Percentiles rank a stretch among this genome's conserved stretches.
phyloP scores from a whole-genome alignment of 2,888 invertebrate genomes.

The Chloroclysta siterata region DNA sequence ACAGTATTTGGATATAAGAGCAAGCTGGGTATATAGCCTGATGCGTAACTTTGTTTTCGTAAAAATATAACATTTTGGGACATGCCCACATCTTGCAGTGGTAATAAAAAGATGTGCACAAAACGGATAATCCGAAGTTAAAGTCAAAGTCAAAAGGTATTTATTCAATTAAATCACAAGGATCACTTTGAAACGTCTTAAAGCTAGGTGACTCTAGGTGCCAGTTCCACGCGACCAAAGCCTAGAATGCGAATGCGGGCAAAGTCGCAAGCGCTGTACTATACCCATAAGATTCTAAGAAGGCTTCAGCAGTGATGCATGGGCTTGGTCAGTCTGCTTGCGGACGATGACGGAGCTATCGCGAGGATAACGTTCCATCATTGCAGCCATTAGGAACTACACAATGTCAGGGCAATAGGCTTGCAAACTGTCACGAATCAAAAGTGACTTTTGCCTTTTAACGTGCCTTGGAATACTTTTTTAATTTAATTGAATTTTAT shows the following conservation, averaged over 20 bases:
- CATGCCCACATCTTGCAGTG: too few species aligned
- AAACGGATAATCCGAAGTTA: not conserved
- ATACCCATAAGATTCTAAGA: constrained; percentile 65
- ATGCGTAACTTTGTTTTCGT: too few species aligned
- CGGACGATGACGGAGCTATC: constrained; percentile 50
- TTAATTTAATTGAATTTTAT: too few species aligned
- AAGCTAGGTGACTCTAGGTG: too few species aligned
- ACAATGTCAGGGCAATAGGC: not conserved
- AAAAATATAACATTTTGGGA: too few species aligned
- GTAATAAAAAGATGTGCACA: not conserved
- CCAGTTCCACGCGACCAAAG: too few species aligned
- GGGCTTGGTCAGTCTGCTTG: constrained; percentile 50
- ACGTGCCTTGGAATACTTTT: not conserved
- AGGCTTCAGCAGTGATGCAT: constrained; percentile 60
- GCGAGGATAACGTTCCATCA: constrained; percentile 40
- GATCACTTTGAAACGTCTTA: too few species aligned
- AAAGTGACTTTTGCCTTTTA: not conserved
- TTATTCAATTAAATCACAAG: too few species aligned
- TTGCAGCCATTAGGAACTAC: constrained; percentile 7
- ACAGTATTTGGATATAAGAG: too few species aligned
- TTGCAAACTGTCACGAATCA: not conserved
- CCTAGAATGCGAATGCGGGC: too few species aligned
- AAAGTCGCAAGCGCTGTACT: not conserved
- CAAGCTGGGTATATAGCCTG: too few species aligned
- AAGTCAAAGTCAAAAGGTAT: too few species aligned